Evolutionary conservation across 2,888 invertebrate genomes (phyloP).

Genomic region (Dicyrtoma fusca): DNA sequence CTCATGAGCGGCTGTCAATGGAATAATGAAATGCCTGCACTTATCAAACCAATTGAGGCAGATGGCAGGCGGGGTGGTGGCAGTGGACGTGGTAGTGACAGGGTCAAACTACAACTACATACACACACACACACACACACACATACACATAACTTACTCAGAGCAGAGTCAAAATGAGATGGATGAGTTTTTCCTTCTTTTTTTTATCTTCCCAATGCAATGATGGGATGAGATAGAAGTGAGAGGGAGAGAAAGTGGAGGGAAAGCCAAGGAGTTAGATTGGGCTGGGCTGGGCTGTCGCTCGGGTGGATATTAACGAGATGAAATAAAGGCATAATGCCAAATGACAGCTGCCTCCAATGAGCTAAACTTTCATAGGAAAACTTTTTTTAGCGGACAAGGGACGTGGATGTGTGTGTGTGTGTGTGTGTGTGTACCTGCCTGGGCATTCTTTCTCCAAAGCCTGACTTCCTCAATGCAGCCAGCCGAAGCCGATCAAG

Average conservation of each 20-base stretch:
- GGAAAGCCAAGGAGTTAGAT: neutral
- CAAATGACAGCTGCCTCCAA: conserved; percentile 49
- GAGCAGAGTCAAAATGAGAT: neutral
- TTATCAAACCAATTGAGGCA: no score
- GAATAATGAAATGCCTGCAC: no score
- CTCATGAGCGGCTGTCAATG: no score
- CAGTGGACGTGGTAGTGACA: no score
- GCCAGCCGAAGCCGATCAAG: neutral
- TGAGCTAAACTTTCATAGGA: conserved; percentile 49
- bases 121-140: no score
- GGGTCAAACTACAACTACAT: no score
- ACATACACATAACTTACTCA: no score
- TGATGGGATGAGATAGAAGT: no score
- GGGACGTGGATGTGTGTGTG: no score
- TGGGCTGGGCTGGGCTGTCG: neutral
- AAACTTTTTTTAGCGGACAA: conserved; percentile 47
- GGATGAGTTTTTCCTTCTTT: conserved; percentile 8
- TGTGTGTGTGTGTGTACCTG: no score
- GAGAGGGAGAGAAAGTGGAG: neutral
- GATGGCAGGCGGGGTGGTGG: no score
- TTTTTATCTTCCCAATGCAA: neutral
- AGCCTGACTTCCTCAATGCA: neutral
- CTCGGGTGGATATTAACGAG: conserved; percentile 34
- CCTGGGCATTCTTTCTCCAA: no score
- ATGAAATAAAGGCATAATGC: conserved; percentile 47